Conservation (phyloP, 2,797 vertebrate genomes). For the Gallinago stenura region DNA sequence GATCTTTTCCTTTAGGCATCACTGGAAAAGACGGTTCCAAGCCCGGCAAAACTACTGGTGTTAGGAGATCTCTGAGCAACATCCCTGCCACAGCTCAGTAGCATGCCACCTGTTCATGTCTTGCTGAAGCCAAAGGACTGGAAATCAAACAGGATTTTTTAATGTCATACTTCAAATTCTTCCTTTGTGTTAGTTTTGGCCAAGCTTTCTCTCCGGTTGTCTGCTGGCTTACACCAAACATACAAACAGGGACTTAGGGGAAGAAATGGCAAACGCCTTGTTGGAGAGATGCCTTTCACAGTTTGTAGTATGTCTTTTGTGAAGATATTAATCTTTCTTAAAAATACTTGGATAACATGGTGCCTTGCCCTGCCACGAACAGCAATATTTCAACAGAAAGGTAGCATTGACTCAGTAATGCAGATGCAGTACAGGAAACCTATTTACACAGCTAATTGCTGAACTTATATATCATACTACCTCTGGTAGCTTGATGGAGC, state of each 20-base stretch:
- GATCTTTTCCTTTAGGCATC: constrained; percentile 53
- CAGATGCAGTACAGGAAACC: not conserved
- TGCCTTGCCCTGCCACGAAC: not conserved
- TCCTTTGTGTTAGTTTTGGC: not conserved
- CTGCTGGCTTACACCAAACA: not conserved
- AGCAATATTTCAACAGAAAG: not conserved
- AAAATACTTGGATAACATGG: not conserved
- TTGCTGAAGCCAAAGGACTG: constrained; percentile 31
- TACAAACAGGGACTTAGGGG: not conserved
- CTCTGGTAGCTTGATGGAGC: not conserved
- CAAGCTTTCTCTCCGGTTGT: not conserved
- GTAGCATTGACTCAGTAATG: not conserved
- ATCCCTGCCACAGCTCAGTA: constrained; percentile 23
- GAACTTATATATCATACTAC: not conserved
- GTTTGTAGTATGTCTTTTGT: not conserved
- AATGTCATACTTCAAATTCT: not conserved
- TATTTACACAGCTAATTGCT: not conserved
- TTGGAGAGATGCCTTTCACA: not conserved
- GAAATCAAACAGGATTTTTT: not conserved
- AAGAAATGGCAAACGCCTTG: not conserved
- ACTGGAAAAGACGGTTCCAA: constrained; percentile 17
- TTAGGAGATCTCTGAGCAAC: constrained; percentile 12
- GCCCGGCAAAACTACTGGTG: not conserved
- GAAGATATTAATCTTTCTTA: not conserved
- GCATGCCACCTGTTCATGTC: not conserved